Conservation (phyloP, 2,113 vertebrate species). For the Pseudorhombus dupliciocellatus region DNA sequence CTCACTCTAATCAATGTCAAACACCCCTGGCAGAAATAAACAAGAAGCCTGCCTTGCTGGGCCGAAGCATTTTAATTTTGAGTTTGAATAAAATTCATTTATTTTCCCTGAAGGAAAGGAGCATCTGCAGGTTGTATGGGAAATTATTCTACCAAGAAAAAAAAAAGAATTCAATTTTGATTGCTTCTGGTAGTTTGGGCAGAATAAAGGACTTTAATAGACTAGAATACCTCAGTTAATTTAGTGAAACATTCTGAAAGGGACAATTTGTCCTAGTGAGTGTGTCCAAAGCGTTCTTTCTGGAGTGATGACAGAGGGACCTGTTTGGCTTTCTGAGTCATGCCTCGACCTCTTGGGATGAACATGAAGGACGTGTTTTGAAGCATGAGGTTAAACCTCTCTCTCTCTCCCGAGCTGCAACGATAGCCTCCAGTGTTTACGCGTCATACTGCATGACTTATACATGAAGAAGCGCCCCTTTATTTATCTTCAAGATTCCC, state of each 20-base stretch:
- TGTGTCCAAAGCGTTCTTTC: neutral
- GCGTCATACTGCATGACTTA: constrained; percentile 69
- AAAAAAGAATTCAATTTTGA: neutral
- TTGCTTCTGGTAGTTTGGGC: neutral
- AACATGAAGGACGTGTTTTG: constrained; percentile 61
- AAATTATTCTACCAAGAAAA: neutral
- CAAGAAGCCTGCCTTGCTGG: neutral
- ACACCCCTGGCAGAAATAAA: neutral
- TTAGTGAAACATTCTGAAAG: neutral
- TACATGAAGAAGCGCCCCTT: constrained; percentile 69
- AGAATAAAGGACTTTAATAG: neutral
- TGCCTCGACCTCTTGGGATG: constrained; percentile 51
- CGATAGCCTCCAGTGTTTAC: constrained; percentile 66
- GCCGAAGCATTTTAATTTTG: neutral
- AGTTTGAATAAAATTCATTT: constrained; percentile 8
- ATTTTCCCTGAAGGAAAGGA: neutral
- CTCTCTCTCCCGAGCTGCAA: constrained; percentile 49
- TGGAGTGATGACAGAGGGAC: constrained; percentile 8
- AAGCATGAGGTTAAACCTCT: constrained; percentile 56
- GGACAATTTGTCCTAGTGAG: neutral
- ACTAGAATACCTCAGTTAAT: neutral
- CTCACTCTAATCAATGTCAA: neutral
- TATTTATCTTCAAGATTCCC: constrained; percentile 68
- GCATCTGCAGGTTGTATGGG: neutral
- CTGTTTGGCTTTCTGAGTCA: constrained; percentile 44